Base-by-base conservation (phyloP, 2,113 vertebrate genomes). In the Rhabdomys dilectus region DNA sequence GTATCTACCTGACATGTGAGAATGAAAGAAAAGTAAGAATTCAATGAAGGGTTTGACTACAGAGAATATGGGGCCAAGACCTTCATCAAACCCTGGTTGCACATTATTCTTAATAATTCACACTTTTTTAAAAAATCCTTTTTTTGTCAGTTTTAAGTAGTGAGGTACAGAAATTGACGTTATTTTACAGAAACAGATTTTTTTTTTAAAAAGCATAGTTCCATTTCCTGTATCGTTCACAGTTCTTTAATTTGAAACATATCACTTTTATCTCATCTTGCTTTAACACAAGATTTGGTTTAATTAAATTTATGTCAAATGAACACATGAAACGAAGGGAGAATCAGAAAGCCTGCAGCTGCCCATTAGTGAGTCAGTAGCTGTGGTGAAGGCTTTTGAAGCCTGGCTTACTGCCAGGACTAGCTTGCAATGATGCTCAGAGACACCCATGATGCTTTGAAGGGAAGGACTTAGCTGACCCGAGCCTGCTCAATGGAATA, bases 231-330 rank as follows among this genome's bases (percentile, higher is more conserved):
- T 99, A 98, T 99, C 98, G 98, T 98, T 98, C 97, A 97, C 98
- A 97, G 98, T 98, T 98, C 98, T 99, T 99, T 99, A 99, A 99
- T 99, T 99, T 99, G 98, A 24, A 96, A 98, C 98, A 98, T 98
- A 99, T 98, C 98, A 98, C 98, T 99, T 99, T 99, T 98, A 99
- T 99, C 98, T 99, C 95, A 78, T 98, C 97, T 98, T 98, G 97
- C 98, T 99, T 99, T 99, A 98, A 98, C 98, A 98, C 97, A 97
- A 99, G 99, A 99, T 99, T 99, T 99, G 98, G 97, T 98, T 99
- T 99, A 99, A 99, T 99, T 99, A 99, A 99, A 99, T 99, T 99
- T 99, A 98, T 99, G 98, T 99, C 98, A 99, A 99, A 99, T 99
- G 99, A 98, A 99, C 98, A 99, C 98, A 99, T 98, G 98, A 99